phyloP scores from a whole-genome alignment of 2,113 vertebrate genomes.

The Anser brachyrhynchus region DNA sequence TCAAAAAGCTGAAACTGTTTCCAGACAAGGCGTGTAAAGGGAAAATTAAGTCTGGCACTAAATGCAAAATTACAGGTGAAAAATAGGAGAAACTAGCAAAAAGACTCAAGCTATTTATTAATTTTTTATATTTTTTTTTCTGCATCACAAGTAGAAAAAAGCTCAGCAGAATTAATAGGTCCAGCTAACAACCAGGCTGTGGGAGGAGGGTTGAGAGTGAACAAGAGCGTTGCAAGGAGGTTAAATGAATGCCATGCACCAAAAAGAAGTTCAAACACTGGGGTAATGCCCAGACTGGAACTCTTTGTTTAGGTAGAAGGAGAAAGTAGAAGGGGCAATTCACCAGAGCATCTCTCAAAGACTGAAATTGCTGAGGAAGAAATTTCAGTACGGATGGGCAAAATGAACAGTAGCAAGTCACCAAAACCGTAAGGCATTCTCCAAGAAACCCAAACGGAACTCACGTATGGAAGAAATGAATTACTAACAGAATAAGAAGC shows the following conservation, averaged over 20 bases:
- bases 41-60: neutral
- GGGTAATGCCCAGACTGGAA: neutral
- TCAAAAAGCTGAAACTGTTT: neutral
- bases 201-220: neutral
- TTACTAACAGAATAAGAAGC: neutral
- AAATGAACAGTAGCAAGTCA: neutral
- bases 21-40: neutral
- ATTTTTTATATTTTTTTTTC: neutral
- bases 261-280: neutral
- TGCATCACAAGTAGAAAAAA: neutral
- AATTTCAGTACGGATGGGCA: neutral
- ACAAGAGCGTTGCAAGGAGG: accelerated
- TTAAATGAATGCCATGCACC: neutral
- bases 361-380: neutral
- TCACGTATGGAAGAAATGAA: neutral
- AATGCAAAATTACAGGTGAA: neutral
- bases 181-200: neutral
- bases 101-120: neutral
- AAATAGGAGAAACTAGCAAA: neutral
- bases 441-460: neutral
- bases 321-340: neutral
- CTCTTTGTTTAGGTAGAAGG: neutral
- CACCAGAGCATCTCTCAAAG: neutral
- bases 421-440: neutral
- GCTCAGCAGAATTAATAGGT: neutral